These are phyloP conservation scores for Enteromius afrohamiltoni DNA, from an alignment of 2,797 vertebrate species.

Conservation along the genomic window DNA sequence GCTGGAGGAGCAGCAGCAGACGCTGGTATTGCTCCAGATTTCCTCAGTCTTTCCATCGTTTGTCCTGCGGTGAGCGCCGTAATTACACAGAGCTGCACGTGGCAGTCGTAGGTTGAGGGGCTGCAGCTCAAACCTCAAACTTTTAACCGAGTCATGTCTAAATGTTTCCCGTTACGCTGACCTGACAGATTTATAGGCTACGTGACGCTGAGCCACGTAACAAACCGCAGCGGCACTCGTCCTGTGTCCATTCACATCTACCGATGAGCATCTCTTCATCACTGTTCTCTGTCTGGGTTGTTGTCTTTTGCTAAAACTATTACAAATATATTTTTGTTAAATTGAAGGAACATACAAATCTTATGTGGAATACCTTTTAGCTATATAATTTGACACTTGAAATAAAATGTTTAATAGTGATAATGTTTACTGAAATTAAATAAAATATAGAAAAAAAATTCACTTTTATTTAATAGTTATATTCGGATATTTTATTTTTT, in stretches of 20 bases:
- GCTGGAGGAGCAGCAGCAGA: neutral
- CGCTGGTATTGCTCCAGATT: neutral
- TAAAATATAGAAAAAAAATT: neutral
- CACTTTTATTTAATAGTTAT: too few species aligned
- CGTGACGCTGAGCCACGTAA: neutral
- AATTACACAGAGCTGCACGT: conserved; percentile 22
- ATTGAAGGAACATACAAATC: neutral
- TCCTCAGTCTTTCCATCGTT: conserved; percentile 22
- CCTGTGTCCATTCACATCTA: neutral
- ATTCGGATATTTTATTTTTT: too few species aligned
- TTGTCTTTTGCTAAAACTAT: neutral
- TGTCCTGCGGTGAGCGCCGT: conserved; percentile 7
- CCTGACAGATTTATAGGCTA: neutral
- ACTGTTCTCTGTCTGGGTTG: neutral
- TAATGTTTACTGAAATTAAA: neutral
- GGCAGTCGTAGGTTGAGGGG: conserved; percentile 1
- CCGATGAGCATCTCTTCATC: neutral
- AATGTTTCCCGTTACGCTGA: neutral
- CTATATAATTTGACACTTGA: neutral
- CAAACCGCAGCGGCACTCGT: neutral
- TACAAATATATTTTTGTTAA: neutral
- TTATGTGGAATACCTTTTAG: neutral
- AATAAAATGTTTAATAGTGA: neutral
- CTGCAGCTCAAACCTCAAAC: conserved; percentile 12
- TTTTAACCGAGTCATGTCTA: neutral